Base-by-base conservation (phyloP, 2,797 vertebrate genomes). In the Manis pentadactyla region DNA sequence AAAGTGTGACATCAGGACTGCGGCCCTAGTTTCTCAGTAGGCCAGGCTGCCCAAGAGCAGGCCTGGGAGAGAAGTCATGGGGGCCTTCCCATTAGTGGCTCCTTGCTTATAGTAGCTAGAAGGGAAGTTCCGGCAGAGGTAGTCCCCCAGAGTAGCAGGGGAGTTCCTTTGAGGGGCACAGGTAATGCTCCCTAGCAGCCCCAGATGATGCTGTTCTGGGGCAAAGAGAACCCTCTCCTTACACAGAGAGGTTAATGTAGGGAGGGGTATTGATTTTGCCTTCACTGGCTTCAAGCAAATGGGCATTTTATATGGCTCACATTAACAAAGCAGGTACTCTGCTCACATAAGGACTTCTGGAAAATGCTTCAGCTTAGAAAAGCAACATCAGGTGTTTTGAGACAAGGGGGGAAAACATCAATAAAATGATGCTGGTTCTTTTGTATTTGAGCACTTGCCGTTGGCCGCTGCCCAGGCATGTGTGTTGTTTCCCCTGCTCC, bases 331-430 rank as follows among this genome's bases (percentile, higher is more conserved):
- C 61, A 59, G 37, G 46, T 34, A 74, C 42, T 85, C 77, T 69
- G 49, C 51, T 59, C 74, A 81, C 31, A 23, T 31, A 39, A 90
- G 46, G 61, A 85, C 39, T 83, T 87, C 14, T 46, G 42, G 73
- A 46, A 95, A 91, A 87, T 46, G 69, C 37, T 91, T 73, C 53
- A 59, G 74, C 37, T 92, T 51, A 64, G 81, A 73, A 95, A 88
- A 93, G 27, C 49, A 84, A 3, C 21, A 14, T 55, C 14, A 12
- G 2, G 5, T 61, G 68, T 71, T n/a, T 85, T 51, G 63, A 81
- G 77, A 17, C 19, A 34, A 27, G 21, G 49, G 85, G 2, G 19
- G 29, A 59, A 68, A 7, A 4, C n/a, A 37, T 69, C 42, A 46
- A 10, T 92, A 64, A 81, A 92, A 51, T 39, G 31, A 68, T 31